Evolutionary conservation across 2,888 invertebrate genomes (phyloP), one percentile per base, ranked within the genome.

Genomic region (Caenorhabditis auriculariae): DNA sequence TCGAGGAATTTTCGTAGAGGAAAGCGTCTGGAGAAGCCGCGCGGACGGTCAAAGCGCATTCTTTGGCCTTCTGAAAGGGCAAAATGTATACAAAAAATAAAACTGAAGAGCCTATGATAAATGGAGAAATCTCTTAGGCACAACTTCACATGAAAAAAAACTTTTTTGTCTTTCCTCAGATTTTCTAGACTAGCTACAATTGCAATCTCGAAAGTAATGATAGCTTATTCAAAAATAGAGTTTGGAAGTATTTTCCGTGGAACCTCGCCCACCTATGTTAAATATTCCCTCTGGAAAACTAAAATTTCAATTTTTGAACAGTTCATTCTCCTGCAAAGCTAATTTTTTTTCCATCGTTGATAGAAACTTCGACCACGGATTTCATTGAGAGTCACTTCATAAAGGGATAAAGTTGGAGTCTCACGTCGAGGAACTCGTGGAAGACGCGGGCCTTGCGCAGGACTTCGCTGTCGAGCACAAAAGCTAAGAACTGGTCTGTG

Each of bases 391-490:
- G n/a, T 32, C 35, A n/a, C 35, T 12, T 32, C 35, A 12, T 32
- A 32, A 32, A 12, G 35, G 35, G 35, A 9, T 32, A n/a, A 12
- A 32, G 35, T 9, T 32, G 35, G n/a, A 32, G n/a, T n/a, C n/a
- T 12, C 35, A 32, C 70, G 54, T 73, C 68, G 23, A 71, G 44
- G 48, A 71, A 69, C 27, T 69, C 63, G 24, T 69, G 73, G 9
- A 71, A 53, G 29, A 65, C 38, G 17, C 62, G 50, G 6, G 70
- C 51, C 54, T 73, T 73, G 15, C 73, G 55, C 19, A 73, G 54
- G 24, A 73, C 73, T 28, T 73, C 70, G 41, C 60, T 60, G 38
- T 68, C 65, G 28, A 73, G 60, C 15, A 66, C 47, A 51, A 73
- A 73, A 21, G 64, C 53, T 12, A 73, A 50, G 21, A 70, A 60